A percentile compares a stretch with the other conserved stretches of the same genome.
These are phyloP conservation scores for Pseudochirops cupreus DNA, from an alignment of 2,797 vertebrate species.

Conservation along the genomic window DNA sequence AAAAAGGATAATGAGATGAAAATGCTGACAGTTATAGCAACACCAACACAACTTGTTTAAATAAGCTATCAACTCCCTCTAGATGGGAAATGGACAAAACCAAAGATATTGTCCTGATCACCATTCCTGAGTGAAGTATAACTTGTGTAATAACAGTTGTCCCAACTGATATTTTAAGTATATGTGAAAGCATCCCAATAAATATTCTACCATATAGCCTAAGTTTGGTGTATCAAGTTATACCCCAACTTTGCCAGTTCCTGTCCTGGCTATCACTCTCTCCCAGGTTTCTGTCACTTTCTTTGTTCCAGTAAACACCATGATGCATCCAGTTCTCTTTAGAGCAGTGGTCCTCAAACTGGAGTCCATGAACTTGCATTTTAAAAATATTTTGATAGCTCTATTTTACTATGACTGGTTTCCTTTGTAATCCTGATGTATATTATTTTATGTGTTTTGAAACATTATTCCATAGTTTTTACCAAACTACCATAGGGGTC, in stretches of 20 bases:
- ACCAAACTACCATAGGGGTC: not conserved
- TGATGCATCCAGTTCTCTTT: not conserved
- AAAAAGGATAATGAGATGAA: not conserved
- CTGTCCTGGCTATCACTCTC: not conserved
- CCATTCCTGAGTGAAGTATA: not conserved
- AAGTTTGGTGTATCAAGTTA: not conserved
- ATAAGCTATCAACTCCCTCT: not conserved
- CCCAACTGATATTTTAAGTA: not conserved
- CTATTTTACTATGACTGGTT: not conserved
- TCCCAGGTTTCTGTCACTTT: not conserved
- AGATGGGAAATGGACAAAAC: not conserved
- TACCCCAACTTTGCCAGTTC: not conserved
- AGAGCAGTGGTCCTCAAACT: not conserved
- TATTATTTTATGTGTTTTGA: not conserved
- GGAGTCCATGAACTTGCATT: not conserved
- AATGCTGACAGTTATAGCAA: not conserved
- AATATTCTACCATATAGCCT: not conserved
- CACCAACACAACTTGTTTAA: not conserved
- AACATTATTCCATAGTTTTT: not conserved
- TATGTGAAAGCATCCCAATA: not conserved
- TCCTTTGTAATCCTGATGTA: not conserved
- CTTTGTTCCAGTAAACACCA: not conserved
- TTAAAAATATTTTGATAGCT: not conserved
- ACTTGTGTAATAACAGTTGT: not conserved
- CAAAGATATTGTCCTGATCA: not conserved